These are phyloP conservation scores for Muraenolepis orangiensis DNA, from an alignment of 2,797 vertebrate species.

Conservation along the genomic window DNA sequence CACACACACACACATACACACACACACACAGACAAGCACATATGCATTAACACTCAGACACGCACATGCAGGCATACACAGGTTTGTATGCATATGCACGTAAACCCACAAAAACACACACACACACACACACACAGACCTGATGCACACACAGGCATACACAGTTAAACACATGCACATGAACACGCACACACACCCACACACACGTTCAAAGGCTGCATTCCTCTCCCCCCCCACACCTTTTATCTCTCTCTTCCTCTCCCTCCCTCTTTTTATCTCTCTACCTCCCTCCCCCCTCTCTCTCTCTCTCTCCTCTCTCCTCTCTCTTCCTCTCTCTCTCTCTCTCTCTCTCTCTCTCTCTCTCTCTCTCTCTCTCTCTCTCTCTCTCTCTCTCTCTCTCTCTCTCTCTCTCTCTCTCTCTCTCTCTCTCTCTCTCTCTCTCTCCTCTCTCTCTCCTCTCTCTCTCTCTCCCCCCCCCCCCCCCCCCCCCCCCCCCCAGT, in stretches of 20 bases:
- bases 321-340: too few species aligned
- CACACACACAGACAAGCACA: too few species aligned
- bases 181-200: background rate
- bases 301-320: constrained; percentile 20
- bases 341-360: too few species aligned
- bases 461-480: constrained; percentile 19
- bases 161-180: too few species aligned
- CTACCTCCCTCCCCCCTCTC: too few species aligned
- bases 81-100: too few species aligned
- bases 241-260: constrained; percentile 10
- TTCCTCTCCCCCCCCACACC: background rate
- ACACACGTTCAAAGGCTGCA: background rate
- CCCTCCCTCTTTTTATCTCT: constrained; percentile 8
- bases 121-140: background rate
- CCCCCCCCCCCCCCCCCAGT: constrained; percentile 20
- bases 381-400: constrained; percentile 10
- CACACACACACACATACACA: too few species aligned
- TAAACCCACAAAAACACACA: background rate
- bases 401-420: constrained; percentile 1
- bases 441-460: constrained; percentile 19
- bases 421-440: constrained; percentile 30
- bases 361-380: constrained; percentile 24
- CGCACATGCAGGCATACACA: too few species aligned
- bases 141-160: too few species aligned
- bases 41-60: too few species aligned